Evolutionary conservation across 2,113 vertebrate genomes (phyloP).

Genomic region (Psettodes erumei): DNA sequence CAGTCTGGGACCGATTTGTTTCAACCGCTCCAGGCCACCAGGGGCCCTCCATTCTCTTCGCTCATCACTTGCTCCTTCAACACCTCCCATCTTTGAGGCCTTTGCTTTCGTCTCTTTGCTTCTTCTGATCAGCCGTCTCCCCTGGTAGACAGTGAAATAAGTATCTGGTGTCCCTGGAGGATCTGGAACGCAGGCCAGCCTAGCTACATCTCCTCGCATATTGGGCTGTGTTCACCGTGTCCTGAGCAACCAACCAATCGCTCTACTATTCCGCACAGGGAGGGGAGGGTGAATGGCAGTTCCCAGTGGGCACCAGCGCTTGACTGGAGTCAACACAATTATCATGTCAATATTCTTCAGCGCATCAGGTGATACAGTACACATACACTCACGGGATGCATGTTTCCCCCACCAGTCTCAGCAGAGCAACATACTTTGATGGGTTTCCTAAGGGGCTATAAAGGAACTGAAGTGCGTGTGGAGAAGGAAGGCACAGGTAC

Average conservation of each 20-base stretch:
- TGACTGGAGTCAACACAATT: slow-evolving; percentile 91
- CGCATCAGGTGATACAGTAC: slow-evolving; percentile 85
- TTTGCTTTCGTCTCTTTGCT: slow-evolving; percentile 59
- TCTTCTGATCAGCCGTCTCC: slow-evolving; percentile 79
- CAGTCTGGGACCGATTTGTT: slow-evolving; percentile 76
- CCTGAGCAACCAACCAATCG: slow-evolving; percentile 95
- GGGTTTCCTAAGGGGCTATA: slow-evolving; percentile 69
- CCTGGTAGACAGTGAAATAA: slow-evolving; percentile 90
- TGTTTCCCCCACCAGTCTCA: slow-evolving; percentile 85
- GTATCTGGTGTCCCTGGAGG: slow-evolving; percentile 90
- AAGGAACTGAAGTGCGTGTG: slow-evolving; percentile 62
- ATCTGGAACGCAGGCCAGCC: slow-evolving; percentile 73
- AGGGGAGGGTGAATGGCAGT: slow-evolving; percentile 77
- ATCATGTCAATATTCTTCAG: slow-evolving; percentile 95
- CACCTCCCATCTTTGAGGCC: slow-evolving; percentile 64
- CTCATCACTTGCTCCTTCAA: slow-evolving; percentile 60
- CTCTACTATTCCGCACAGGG: slow-evolving; percentile 85
- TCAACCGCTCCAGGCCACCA: slow-evolving; percentile 68
- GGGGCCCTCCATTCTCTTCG: slow-evolving; percentile 66
- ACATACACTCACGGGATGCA: slow-evolving; percentile 82
- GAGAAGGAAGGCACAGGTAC: slow-evolving; percentile 52
- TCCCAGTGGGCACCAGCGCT: slow-evolving; percentile 88
- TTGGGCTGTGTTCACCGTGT: slow-evolving; percentile 90
- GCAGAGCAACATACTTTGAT: slow-evolving; percentile 84
- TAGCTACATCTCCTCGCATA: slow-evolving; percentile 89